These are phyloP conservation scores for Drosophila pallidifrons DNA, from an alignment of 1,140 invertebrate species.

Conservation along the genomic window DNA sequence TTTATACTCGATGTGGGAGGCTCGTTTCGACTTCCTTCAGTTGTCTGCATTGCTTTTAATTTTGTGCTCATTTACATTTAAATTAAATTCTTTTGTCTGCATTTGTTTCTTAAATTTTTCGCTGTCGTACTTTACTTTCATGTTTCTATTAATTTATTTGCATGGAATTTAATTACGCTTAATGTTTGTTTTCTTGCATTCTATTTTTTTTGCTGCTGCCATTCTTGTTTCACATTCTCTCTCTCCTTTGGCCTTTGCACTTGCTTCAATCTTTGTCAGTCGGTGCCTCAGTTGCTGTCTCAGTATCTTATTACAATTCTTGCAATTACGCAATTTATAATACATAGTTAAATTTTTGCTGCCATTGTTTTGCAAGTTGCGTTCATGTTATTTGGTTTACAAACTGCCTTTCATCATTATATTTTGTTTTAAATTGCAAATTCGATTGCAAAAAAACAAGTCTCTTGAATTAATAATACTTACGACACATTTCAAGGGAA, in stretches of 20 bases:
- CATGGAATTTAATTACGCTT: constrained; percentile 58
- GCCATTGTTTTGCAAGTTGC: constrained; percentile 7
- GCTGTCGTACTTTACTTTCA: constrained; percentile 11
- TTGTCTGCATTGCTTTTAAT: constrained; percentile 12
- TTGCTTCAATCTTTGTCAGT: constrained; percentile 1
- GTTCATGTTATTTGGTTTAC: constrained; percentile 16
- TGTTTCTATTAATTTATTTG: constrained; percentile 63
- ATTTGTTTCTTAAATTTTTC: constrained; percentile 15
- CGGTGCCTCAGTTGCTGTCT: background rate
- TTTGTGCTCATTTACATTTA: constrained; percentile 66
- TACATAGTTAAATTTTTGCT: constrained; percentile 9
- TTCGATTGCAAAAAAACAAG: background rate
- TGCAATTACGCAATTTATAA: constrained; percentile 22
- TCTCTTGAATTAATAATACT: background rate
- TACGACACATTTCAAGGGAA: no score
- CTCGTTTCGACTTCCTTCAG: background rate
- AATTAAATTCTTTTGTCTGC: constrained; percentile 63
- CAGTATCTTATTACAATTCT: constrained; percentile 36
- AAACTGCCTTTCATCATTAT: constrained; percentile 12
- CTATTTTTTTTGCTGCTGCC: constrained; percentile 3
- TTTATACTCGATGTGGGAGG: background rate
- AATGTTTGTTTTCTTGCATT: constrained; percentile 38
- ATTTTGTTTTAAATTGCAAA: constrained; percentile 26
- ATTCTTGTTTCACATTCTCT: constrained; percentile 9
- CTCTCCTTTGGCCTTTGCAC: background rate